A percentile compares a stretch with the other conserved stretches of the same genome.
These are phyloP conservation scores for Synodontis membranacea DNA, from an alignment of 2,113 vertebrate species.

Conservation along the genomic window DNA sequence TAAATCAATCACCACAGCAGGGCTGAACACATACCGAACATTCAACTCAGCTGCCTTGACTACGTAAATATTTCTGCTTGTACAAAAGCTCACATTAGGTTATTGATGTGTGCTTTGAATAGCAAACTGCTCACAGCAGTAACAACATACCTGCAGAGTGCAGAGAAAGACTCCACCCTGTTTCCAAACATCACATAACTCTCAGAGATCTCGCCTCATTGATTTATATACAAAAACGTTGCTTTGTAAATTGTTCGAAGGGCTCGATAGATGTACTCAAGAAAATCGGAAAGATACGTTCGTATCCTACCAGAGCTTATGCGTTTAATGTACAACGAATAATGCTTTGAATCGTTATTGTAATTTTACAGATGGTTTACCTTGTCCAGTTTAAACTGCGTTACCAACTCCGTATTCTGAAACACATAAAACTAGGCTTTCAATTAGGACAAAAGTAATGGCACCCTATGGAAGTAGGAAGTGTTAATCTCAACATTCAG, in stretches of 20 bases:
- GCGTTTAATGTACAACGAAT: not conserved
- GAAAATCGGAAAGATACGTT: not conserved
- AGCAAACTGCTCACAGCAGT: not conserved
- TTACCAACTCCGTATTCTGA: not conserved
- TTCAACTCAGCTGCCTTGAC: not conserved
- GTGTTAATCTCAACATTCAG: not conserved
- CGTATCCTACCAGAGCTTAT: not conserved
- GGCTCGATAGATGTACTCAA: not conserved
- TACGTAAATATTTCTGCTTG: constrained; percentile 16
- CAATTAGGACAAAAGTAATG: not conserved
- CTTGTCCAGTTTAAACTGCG: not conserved
- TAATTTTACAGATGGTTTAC: not conserved
- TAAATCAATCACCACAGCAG: constrained; percentile 11
- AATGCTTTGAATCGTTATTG: not conserved
- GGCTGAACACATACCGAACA: not conserved
- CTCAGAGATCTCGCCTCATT: not conserved
- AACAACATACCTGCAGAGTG: not conserved
- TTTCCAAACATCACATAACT: not conserved
- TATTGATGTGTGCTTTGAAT: not conserved
- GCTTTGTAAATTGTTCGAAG: not conserved
- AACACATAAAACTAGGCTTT: not conserved
- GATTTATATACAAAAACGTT: not conserved
- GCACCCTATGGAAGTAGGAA: not conserved
- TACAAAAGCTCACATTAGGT: not conserved
- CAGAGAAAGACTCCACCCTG: not conserved